Evolutionary conservation across 2,113 vertebrate species (phyloP).

Genomic region (Phalacrocorax pelagicus): DNA sequence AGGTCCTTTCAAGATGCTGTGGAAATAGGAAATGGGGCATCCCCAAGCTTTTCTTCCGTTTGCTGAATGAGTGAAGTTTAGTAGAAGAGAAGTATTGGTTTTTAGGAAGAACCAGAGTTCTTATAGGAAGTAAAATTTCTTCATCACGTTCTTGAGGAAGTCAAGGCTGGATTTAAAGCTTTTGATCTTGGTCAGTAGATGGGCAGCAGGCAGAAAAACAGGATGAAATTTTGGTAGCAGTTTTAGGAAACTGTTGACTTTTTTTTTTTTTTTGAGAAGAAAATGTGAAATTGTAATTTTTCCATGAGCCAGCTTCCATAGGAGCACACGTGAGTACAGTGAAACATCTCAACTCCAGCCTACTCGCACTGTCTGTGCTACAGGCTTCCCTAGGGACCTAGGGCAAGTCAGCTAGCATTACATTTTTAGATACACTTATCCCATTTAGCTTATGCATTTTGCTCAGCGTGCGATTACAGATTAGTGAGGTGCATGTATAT

Average conservation of each 20-base stretch:
- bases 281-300: background rate
- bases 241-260: background rate
- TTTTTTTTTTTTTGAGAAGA: background rate
- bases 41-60: background rate
- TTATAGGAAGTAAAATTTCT: background rate
- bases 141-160: background rate
- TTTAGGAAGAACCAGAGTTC: background rate
- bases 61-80: background rate
- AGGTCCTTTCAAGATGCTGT: background rate
- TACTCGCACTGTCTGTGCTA: background rate
- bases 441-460: conserved; percentile 18
- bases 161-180: background rate
- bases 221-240: background rate
- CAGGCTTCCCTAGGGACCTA: background rate
- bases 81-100: background rate
- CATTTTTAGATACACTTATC: background rate
- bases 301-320: background rate
- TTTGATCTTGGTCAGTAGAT: background rate
- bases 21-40: background rate
- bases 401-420: background rate
- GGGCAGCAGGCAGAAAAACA: background rate
- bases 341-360: background rate
- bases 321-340: background rate
- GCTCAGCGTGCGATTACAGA: background rate
- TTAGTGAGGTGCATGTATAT: background rate